A percentile compares a stretch with the other conserved stretches of the same genome.
Evolutionary conservation across 2,797 vertebrate species (phyloP).

Genomic region (Pipistrellus kuhlii): DNA sequence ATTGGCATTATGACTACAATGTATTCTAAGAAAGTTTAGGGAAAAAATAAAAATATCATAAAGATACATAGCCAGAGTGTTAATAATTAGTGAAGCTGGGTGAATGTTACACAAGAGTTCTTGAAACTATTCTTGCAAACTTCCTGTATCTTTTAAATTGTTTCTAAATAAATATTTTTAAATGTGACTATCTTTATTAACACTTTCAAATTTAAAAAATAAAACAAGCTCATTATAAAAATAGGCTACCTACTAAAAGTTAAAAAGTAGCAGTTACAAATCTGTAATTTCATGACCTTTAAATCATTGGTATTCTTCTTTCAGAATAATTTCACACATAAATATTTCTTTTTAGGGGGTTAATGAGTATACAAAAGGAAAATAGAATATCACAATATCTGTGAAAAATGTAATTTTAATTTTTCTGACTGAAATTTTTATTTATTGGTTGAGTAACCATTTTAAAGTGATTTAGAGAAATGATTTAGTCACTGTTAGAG

Average conservation of each 20-base stretch:
- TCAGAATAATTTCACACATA: background rate
- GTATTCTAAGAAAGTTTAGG: background rate
- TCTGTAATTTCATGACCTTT: background rate
- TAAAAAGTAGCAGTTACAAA: background rate
- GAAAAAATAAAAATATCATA: background rate
- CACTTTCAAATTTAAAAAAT: conserved; percentile 6
- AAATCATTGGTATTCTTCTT: background rate
- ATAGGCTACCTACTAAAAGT: background rate
- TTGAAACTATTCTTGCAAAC: background rate
- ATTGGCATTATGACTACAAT: background rate
- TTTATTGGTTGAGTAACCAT: background rate
- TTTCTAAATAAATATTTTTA: conserved; percentile 12
- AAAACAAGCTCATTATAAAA: conserved; percentile 6
- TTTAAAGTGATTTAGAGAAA: background rate
- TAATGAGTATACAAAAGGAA: background rate
- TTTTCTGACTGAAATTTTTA: conserved; percentile 23
- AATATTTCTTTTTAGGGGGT: background rate
- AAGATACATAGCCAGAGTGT: background rate
- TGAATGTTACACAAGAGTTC: background rate
- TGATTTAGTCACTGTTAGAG: background rate
- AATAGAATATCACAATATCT: background rate
- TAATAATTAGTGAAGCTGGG: background rate
- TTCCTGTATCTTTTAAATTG: background rate
- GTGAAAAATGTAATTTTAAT: background rate
- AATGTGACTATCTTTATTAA: background rate